These are phyloP conservation scores for Drosophila nigrodunni DNA, from an alignment of 1,140 invertebrate species.

Conservation along the genomic window DNA sequence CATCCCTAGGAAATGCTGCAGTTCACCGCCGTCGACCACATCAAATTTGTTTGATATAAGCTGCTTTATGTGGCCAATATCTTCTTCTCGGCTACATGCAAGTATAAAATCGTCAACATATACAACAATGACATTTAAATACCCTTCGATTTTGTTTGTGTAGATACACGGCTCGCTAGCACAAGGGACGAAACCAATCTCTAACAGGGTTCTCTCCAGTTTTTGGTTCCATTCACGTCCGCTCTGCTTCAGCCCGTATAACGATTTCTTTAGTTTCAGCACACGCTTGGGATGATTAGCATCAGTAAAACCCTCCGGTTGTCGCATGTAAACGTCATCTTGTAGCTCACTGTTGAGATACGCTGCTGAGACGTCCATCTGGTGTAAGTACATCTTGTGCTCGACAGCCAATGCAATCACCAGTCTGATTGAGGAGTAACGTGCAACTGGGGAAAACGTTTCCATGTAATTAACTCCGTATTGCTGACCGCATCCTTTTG, in stretches of 20 bases:
- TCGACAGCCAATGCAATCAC: conserved; percentile 81
- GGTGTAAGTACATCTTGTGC: conserved; percentile 71
- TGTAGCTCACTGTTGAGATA: conserved; percentile 84
- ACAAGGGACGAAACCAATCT: conserved; percentile 28
- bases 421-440: conserved; percentile 79
- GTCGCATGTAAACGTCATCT: conserved; percentile 52
- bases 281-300: neutral
- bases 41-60: too few species aligned
- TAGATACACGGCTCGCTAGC: conserved; percentile 64
- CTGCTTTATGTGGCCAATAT: too few species aligned
- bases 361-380: conserved; percentile 85
- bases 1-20: neutral
- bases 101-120: neutral
- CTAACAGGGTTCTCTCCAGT: conserved; percentile 6
- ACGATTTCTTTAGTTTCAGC: neutral
- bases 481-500: conserved; percentile 43
- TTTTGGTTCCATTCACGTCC: conserved; percentile 14
- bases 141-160: conserved; percentile 35
- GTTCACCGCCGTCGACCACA: neutral
- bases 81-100: too few species aligned
- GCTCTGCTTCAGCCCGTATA: conserved; percentile 25
- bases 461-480: neutral
- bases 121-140: neutral
- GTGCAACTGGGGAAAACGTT: neutral
- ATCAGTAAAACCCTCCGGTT: conserved; percentile 2